These are phyloP conservation scores for Drosophila borborema DNA, from an alignment of 2,888 invertebrate genomes.

Conservation along the genomic window DNA sequence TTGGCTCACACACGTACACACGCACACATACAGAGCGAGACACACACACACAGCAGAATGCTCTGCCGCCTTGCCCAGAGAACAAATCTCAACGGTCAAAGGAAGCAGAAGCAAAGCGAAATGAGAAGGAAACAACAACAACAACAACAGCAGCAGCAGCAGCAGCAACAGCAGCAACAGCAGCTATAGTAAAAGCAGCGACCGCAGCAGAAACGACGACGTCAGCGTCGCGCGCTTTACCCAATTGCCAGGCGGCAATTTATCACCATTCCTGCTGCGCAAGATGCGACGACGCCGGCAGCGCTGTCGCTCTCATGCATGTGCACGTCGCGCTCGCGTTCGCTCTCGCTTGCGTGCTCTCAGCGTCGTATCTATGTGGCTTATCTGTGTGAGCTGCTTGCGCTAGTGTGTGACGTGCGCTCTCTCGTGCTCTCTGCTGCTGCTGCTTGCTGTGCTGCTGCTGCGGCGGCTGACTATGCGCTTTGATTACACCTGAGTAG, in stretches of 20 bases:
- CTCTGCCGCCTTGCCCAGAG: constrained; percentile 43
- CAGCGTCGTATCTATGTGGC: constrained; percentile 49
- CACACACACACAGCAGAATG: constrained; percentile 21
- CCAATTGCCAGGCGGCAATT: constrained; percentile 79
- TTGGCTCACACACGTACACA: constrained; percentile 58
- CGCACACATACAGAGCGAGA: constrained; percentile 19
- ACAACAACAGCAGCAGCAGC: constrained; percentile 16
- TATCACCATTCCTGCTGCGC: constrained; percentile 66
- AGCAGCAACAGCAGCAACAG: constrained; percentile 6
- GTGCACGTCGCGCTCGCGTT: constrained; percentile 15
- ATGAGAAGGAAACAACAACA: constrained; percentile 51
- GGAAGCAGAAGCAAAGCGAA: constrained; percentile 40
- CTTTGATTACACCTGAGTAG: constrained; percentile 78
- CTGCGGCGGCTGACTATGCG: constrained; percentile 61
- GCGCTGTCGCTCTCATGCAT: constrained; percentile 30
- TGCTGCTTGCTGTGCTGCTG: constrained; percentile 37
- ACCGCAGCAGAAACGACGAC: constrained; percentile 23
- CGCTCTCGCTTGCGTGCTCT: constrained; percentile 14
- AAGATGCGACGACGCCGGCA: constrained; percentile 55
- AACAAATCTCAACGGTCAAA: constrained; percentile 69
- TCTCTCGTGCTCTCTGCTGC: constrained; percentile 38
- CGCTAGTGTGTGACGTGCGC: constrained; percentile 17
- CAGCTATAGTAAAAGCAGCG: constrained; percentile 30
- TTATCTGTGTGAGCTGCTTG: constrained; percentile 64
- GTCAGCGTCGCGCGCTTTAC: constrained; percentile 37